Base-by-base conservation (phyloP, 2,113 vertebrate genomes). In the Coturnix japonica region DNA sequence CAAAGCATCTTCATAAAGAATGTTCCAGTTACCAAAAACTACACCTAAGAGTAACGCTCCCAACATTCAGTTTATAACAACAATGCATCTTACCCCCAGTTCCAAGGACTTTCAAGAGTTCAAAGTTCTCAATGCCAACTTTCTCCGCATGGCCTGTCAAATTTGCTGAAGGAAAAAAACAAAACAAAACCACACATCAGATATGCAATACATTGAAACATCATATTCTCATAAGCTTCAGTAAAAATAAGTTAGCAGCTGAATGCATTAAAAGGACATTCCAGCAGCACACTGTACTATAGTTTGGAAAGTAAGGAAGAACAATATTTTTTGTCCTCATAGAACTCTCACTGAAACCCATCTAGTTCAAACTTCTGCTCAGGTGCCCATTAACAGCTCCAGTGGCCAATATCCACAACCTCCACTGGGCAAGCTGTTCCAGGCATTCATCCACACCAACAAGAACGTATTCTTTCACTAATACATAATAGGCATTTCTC, bases 71-170 rank as follows among this genome's bases (percentile, higher is more conserved):
- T 10, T 85, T 41, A n/a, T 19, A 92, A 93, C 88, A 92, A 85
- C 0, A 87, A 15, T 37, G 19, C 41, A 49, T 97, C 98, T 98
- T 97, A 99, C 99, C 99, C 98, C 99, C 99, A 73, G 99, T 99
- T 95, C 99, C 99, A 91, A 99, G 97, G 82, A 99, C 99, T 94
- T 99, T 99, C 75, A 99, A 95, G 7, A 99, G 98, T 95, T 99
- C 99, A 75, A 99, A 99, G 97, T 99, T 99, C 97, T 99, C 99
- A 92, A 99, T 99, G 90, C 99, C 99, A 93, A 99, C 99, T 88
- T 99, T 98, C 97, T 99, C 99, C 51, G 98, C 97, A 61, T 99
- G 98, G 91, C 99, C 99, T 30, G 99, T 99, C 97, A 99, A 97
- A 96, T 99, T 99, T 92, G 99, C 99, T 99, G 97, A 93, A 95